These are phyloP conservation scores for Amphiura filiformis DNA, from an alignment of 35 echinoderm and acorn worm species.

Conservation along the genomic window DNA sequence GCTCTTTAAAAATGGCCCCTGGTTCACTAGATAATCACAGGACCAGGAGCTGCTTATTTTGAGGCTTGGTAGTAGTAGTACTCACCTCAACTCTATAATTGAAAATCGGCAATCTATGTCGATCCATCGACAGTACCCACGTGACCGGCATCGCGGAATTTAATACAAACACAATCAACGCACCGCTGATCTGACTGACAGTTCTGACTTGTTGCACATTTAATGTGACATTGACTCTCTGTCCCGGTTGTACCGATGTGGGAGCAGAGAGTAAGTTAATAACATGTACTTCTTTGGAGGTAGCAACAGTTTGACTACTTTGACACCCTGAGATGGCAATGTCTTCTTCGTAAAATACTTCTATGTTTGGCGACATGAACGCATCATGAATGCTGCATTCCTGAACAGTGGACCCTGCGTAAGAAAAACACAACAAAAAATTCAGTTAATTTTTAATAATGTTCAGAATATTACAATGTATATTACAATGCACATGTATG, in stretches of 20 bases:
- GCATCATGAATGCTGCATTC: not conserved
- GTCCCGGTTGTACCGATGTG: not conserved
- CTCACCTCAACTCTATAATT: not conserved
- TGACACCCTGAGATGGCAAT: not conserved
- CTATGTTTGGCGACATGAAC: not conserved
- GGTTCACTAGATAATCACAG: no score
- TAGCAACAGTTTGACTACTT: slow-evolving; percentile 14
- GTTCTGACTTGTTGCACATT: slow-evolving; percentile 8
- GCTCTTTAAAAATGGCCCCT: no score
- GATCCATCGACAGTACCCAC: not conserved
- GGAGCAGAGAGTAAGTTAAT: not conserved
- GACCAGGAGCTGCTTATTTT: no score
- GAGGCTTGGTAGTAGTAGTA: no score
- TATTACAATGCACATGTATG: no score
- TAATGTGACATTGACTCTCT: not conserved
- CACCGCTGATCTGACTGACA: not conserved
- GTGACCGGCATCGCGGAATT: not conserved
- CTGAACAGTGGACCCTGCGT: not conserved
- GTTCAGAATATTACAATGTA: no score
- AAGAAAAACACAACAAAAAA: not conserved
- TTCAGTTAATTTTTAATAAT: no score
- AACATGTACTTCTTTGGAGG: slow-evolving; percentile 6
- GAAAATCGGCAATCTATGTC: not conserved
- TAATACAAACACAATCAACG: not conserved
- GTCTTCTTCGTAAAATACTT: not conserved